Base-by-base conservation (phyloP, 2,797 vertebrate genomes). In the Urophycis tenuis region DNA sequence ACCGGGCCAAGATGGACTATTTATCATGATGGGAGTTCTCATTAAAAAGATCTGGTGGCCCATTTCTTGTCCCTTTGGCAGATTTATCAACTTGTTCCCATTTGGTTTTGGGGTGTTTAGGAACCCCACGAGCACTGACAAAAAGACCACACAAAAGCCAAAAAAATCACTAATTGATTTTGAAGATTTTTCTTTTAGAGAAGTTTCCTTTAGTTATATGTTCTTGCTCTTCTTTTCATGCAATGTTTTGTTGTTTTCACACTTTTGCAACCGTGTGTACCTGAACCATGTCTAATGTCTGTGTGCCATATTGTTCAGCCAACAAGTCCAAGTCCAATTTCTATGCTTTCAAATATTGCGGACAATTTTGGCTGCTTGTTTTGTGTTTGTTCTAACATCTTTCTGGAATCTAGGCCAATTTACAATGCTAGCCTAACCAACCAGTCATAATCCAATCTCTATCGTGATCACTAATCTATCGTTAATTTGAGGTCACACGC, bases 1-100 rank as follows among this genome's bases (percentile, higher is more conserved):
- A 74, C 77, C 15, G 72, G 75, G 64, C 80, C 80, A 87, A 81
- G 81, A 82, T n/a, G 78, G 34, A 76, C 78, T 64, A 84, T 90
- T 80, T 80, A 83, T 88, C 88, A 85, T 15, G 14, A 79, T 85
- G 81, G 83, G 77, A 75, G 78, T 83, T 85, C 82, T 85, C 82
- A 87, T 87, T 87, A 85, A 76, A 77, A 70, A 60, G n/a, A 60
- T 60, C 8, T 60, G 53, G 8, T n/a, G 53, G 53, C 53, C 53
- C n/a, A 25, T 60, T 60, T 25, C 22, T 60, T n/a, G n/a, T 60
- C 53, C 53, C 53, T 60, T 60, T 60, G n/a, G 53, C 53, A 60
- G 53, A 60, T 60, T 60, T 60, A 60, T 60, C 25, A 25, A 60
- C 53, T 60, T 60, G 53, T 25, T n/a, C 53, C 53, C 53, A 25